Evolutionary conservation across 2,113 vertebrate genomes (phyloP).

Genomic region (Campylomormyrus numenius): DNA sequence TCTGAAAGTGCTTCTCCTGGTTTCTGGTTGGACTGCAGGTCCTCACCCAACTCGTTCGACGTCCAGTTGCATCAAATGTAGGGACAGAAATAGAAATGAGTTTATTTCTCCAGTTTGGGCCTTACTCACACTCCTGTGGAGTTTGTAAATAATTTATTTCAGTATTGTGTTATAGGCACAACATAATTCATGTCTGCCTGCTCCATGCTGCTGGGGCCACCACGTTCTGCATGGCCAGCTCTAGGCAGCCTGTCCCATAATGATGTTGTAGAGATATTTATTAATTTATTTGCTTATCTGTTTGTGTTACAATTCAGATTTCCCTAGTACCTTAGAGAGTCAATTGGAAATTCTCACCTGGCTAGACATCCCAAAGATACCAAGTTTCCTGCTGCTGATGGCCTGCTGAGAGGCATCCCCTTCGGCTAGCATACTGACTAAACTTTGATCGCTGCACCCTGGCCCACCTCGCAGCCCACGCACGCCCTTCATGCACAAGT

Average conservation of each 20-base stretch:
- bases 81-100: neutral
- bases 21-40: neutral
- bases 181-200: neutral
- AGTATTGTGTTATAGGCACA: neutral
- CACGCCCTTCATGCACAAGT: neutral
- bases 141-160: neutral
- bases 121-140: neutral
- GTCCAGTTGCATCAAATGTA: neutral
- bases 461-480: neutral
- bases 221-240: neutral
- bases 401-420: neutral
- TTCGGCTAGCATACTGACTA: neutral
- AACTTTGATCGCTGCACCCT: neutral
- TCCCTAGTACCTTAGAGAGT: neutral
- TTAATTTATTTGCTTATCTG: neutral
- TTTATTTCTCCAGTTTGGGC: neutral
- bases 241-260: neutral
- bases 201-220: neutral
- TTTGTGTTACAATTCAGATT: conserved; percentile 3
- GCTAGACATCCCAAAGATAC: neutral
- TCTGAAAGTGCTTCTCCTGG: neutral
- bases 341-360: neutral
- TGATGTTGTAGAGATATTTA: neutral
- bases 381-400: neutral
- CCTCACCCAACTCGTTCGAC: neutral